phyloP scores from a whole-genome alignment of 2,113 vertebrate species.

The Psittacus erithacus region DNA sequence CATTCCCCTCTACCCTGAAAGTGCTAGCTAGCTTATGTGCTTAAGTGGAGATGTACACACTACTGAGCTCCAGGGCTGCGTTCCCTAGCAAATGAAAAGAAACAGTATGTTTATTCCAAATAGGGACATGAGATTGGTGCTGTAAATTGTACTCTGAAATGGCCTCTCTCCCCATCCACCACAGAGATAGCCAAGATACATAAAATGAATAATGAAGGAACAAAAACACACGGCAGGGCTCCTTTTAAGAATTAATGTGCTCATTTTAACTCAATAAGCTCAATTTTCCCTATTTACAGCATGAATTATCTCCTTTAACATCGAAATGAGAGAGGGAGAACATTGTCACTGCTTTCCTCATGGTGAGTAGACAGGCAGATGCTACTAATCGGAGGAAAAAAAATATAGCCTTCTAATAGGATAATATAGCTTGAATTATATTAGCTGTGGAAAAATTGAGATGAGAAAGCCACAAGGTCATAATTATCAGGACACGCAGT shows the following conservation, averaged over 20 bases:
- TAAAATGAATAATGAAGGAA: not conserved
- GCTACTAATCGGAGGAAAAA: not conserved
- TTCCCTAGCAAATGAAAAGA: not conserved
- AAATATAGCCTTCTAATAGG: not conserved
- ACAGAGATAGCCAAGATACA: not conserved
- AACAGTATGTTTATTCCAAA: not conserved
- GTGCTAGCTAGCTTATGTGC: accelerated
- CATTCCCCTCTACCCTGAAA: not conserved
- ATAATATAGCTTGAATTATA: not conserved
- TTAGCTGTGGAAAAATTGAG: conserved; percentile 6
- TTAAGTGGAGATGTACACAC: not conserved
- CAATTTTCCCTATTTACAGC: not conserved
- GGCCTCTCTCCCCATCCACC: not conserved
- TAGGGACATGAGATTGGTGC: not conserved
- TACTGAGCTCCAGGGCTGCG: not conserved
- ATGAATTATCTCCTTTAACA: not conserved
- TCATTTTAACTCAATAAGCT: conserved; percentile 1
- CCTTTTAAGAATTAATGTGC: not conserved
- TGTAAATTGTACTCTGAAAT: not conserved
- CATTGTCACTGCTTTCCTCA: not conserved
- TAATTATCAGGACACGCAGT: not conserved
- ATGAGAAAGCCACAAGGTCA: not conserved
- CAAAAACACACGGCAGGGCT: not conserved
- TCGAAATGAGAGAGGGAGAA: not conserved
- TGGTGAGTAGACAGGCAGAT: not conserved